Evolutionary conservation across 2,888 invertebrate genomes (phyloP).

Genomic region (Allacma fusca): DNA sequence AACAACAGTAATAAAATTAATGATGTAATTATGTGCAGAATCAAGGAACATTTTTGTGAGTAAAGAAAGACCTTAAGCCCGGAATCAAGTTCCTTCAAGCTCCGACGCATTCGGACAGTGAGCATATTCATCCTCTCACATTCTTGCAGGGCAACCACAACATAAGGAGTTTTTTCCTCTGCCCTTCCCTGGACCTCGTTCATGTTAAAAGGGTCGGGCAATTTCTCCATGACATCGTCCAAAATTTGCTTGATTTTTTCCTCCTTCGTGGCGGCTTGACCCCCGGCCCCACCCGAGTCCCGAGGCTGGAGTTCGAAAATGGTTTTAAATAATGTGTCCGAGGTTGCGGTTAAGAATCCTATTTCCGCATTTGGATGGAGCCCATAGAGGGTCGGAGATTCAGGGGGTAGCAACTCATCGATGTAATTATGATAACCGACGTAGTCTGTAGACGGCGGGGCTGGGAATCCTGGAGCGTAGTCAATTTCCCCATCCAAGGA

Average conservation of each 20-base stretch:
- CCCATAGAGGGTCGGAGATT: conserved; percentile 93
- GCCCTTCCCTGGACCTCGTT: conserved; percentile 92
- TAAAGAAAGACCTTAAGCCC: too few relatives aligned
- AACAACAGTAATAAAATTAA: too few relatives aligned
- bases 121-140: conserved; percentile 97
- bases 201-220: conserved; percentile 97
- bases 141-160: conserved; percentile 94
- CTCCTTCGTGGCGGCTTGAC: conserved; percentile 86
- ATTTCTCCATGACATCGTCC: conserved; percentile 92
- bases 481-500: conserved; percentile 91
- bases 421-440: conserved; percentile 95
- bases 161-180: conserved; percentile 94
- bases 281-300: conserved; percentile 85
- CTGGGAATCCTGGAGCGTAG: conserved; percentile 89
- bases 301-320: conserved; percentile 97
- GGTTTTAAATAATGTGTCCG: conserved; percentile 89
- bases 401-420: conserved; percentile 90
- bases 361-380: conserved; percentile 97
- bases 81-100: too few relatives aligned
- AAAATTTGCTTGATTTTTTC: conserved; percentile 95
- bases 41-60: too few relatives aligned
- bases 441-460: conserved; percentile 93
- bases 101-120: too few relatives aligned
- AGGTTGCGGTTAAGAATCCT: conserved; percentile 91
- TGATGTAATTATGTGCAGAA: too few relatives aligned